A percentile compares a stretch with the other conserved stretches of the same genome.
Evolutionary conservation across 2,888 invertebrate genomes (phyloP).

Genomic region (Dinocampus coccinellae): DNA sequence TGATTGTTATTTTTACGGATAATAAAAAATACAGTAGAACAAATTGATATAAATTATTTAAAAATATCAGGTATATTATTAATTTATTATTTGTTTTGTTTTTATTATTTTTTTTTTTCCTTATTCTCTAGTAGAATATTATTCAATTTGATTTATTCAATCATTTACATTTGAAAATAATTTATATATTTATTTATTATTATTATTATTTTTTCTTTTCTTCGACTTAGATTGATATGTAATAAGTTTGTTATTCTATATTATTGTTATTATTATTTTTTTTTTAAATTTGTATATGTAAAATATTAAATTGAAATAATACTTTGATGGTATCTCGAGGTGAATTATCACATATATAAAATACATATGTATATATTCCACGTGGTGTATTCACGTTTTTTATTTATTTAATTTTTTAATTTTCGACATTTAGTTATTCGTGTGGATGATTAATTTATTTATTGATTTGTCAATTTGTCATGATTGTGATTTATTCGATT

Average conservation of each 20-base stretch:
- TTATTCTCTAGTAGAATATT: background rate
- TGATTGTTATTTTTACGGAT: too few species aligned
- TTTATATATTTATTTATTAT: background rate
- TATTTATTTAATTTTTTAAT: constrained; percentile 27
- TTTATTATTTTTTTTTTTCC: too few species aligned
- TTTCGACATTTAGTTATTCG: constrained; percentile 29
- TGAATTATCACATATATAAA: background rate
- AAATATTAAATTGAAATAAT: background rate
- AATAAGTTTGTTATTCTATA: too few species aligned
- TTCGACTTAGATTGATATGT: too few species aligned
- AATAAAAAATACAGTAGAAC: background rate
- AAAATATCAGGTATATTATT: background rate
- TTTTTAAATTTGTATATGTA: background rate
- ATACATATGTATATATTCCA: constrained; percentile 7
- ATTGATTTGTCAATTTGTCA: constrained; percentile 66
- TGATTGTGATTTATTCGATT: too few species aligned
- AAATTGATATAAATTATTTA: background rate
- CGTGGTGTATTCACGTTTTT: constrained; percentile 9
- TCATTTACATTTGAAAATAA: background rate
- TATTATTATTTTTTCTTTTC: too few species aligned
- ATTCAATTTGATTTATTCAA: background rate
- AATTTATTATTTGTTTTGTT: background rate
- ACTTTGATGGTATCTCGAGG: background rate
- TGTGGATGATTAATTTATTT: constrained; percentile 58
- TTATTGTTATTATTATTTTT: background rate